Percentiles rank a stretch among this genome's conserved stretches.
Conservation (phyloP, 1,140 invertebrate species). For the Drosophila subobscura region DNA sequence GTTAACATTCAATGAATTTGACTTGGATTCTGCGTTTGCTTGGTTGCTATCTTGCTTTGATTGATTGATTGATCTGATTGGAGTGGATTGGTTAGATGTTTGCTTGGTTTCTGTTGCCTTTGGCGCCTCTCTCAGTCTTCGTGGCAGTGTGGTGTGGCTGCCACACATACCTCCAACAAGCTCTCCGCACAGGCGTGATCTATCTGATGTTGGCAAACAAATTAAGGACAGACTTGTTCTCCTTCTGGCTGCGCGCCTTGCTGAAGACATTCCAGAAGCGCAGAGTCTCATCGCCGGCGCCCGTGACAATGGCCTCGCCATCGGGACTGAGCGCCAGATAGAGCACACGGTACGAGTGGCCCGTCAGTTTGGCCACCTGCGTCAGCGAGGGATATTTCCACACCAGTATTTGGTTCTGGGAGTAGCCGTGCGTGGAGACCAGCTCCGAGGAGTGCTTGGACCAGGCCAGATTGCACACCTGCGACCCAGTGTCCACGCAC, state of each 20-base stretch:
- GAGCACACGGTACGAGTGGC: conserved; percentile 98
- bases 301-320: conserved; percentile 99
- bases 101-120: conserved; percentile 52
- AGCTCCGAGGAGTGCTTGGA: conserved; percentile 99
- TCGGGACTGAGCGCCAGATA: conserved; percentile 99
- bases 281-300: conserved; percentile 99
- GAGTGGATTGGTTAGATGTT: conserved; percentile 3
- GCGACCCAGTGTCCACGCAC: conserved; percentile 99
- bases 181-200: conserved; percentile 11
- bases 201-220: conserved; percentile 90
- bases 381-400: conserved; percentile 99
- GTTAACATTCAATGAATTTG: too few species aligned
- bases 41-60: conserved; percentile 11
- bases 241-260: conserved; percentile 97
- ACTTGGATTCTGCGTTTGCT: background rate
- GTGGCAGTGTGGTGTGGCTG: conserved; percentile 3
- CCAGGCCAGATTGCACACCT: conserved; percentile 99
- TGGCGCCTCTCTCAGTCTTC: conserved; percentile 73
- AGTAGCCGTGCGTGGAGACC: conserved; percentile 99
- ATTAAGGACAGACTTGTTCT: conserved; percentile 98
- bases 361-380: conserved; percentile 97
- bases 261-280: conserved; percentile 99
- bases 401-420: conserved; percentile 99
- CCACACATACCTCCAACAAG: background rate
- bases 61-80: conserved; percentile 8